Conservation (phyloP, 2,113 vertebrate genomes). For the Suncus etruscus region DNA sequence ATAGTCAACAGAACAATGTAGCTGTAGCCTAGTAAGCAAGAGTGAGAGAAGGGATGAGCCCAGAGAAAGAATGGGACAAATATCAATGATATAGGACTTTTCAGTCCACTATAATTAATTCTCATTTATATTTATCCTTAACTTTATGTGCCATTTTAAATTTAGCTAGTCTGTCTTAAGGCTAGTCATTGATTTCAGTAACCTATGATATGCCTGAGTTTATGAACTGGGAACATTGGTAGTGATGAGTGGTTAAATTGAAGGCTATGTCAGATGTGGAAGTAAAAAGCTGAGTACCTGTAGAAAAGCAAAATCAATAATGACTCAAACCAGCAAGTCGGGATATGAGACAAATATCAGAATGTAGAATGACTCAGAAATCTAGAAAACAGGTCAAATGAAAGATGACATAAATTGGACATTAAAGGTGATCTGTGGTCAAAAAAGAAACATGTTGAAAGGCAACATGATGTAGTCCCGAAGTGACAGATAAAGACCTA, state of each 20-base stretch:
- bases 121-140: not conserved
- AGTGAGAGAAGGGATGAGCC: not conserved
- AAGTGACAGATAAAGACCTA: slow-evolving; percentile 1
- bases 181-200: not conserved
- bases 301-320: not conserved
- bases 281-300: not conserved
- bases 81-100: not conserved
- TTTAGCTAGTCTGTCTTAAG: not conserved
- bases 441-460: slow-evolving; percentile 21
- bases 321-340: not conserved
- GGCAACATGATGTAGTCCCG: not conserved
- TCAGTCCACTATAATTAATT: no score
- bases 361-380: not conserved
- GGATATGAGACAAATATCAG: not conserved
- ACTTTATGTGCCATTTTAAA: not conserved
- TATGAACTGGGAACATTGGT: not conserved
- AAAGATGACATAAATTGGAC: not conserved
- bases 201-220: not conserved
- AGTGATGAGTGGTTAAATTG: not conserved
- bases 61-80: not conserved
- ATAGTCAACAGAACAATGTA: not conserved
- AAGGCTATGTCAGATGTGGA: not conserved
- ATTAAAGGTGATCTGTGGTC: not conserved
- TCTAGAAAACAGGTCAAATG: not conserved
- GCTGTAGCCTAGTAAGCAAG: not conserved